phyloP scores from a whole-genome alignment of 1,140 invertebrate genomes.

The Andricus grossulariae region DNA sequence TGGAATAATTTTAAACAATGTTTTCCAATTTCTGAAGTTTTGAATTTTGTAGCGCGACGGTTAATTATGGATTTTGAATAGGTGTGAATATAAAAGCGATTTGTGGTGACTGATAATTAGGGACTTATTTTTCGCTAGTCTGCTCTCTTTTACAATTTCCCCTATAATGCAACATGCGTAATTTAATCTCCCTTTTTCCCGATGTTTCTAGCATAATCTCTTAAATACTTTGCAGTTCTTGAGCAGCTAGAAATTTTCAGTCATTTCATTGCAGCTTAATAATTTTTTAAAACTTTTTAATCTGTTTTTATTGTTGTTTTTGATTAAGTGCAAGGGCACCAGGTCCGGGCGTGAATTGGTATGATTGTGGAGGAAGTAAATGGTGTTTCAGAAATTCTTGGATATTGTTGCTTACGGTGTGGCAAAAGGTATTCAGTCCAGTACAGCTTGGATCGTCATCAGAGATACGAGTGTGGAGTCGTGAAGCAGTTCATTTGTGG shows the following conservation, averaged over 20 bases:
- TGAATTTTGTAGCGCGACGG: background rate
- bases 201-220: constrained; percentile 1
- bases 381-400: constrained; percentile 65
- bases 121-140: constrained; percentile 28
- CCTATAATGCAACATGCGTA: background rate
- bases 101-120: constrained; percentile 27
- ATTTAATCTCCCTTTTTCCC: background rate
- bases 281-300: background rate
- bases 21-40: background rate
- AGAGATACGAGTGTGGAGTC: constrained; percentile 69
- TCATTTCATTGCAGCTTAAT: too few relatives aligned
- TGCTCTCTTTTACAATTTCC: background rate
- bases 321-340: background rate
- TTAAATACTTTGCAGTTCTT: background rate
- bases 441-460: constrained; percentile 71
- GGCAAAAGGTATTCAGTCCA: constrained; percentile 70
- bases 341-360: constrained; percentile 42
- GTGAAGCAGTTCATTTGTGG: constrained; percentile 68
- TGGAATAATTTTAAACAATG: background rate
- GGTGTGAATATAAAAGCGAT: constrained; percentile 13
- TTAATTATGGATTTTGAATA: constrained; percentile 3
- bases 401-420: constrained; percentile 69
- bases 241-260: background rate
- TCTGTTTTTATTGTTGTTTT: background rate
- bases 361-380: constrained; percentile 51